These are phyloP conservation scores for Lasioglossum figueresi DNA, from an alignment of 2,888 invertebrate species.

Conservation along the genomic window DNA sequence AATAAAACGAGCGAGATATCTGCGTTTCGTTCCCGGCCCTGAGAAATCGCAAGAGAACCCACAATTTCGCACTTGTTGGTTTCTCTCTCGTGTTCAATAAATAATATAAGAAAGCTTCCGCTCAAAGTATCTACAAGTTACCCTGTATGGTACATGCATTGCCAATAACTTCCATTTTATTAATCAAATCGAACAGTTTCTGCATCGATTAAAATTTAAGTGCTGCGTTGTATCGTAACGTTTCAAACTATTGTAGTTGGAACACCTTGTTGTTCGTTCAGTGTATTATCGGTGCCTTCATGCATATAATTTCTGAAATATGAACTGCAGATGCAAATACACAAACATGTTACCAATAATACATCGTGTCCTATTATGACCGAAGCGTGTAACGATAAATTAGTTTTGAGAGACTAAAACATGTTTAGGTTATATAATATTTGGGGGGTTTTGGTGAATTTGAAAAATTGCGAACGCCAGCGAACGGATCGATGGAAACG, in stretches of 20 bases:
- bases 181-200: neutral
- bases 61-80: neutral
- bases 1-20: neutral
- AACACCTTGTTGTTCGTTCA: neutral
- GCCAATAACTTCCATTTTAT: too few relatives aligned
- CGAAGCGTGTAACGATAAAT: too few relatives aligned
- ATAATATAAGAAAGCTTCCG: too few relatives aligned
- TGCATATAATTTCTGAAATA: neutral
- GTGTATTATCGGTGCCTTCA: neutral
- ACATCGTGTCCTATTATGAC: too few relatives aligned
- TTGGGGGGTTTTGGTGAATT: neutral
- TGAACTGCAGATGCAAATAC: neutral
- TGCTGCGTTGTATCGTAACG: neutral
- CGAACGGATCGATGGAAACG: neutral
- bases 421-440: neutral
- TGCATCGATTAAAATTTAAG: neutral
- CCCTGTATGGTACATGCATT: too few relatives aligned
- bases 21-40: neutral
- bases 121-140: too few relatives aligned
- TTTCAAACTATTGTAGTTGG: neutral
- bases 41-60: neutral
- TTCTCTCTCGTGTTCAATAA: too few relatives aligned
- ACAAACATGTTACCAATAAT: neutral
- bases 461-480: neutral
- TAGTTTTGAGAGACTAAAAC: too few relatives aligned